Percentiles rank a stretch among this genome's conserved stretches.
Conservation (phyloP, 2,888 invertebrate genomes). For the Hydraecia micacea region DNA sequence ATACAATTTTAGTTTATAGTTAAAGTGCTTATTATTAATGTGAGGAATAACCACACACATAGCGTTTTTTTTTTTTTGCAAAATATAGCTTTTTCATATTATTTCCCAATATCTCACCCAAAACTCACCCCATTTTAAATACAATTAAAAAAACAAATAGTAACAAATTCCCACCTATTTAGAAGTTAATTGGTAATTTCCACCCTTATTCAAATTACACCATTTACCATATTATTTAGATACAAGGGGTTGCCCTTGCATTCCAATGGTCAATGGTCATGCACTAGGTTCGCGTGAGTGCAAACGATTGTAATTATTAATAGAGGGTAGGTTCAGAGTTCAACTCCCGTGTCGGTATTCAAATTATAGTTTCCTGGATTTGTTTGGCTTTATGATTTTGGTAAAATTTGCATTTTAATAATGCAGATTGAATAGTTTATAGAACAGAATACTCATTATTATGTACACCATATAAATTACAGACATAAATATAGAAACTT, state of each 20-base stretch:
- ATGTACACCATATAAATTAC: no score
- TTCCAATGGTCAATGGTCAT: slow-evolving; percentile 76
- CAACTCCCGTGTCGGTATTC: slow-evolving; percentile 67
- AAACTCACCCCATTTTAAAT: slow-evolving; percentile 5
- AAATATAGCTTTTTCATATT: neutral
- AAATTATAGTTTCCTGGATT: slow-evolving; percentile 64
- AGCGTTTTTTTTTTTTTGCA: neutral
- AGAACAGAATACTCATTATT: no score
- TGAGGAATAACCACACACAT: no score
- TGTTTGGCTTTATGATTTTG: slow-evolving; percentile 32
- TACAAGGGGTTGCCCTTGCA: slow-evolving; percentile 69
- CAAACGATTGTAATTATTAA: slow-evolving; percentile 65
- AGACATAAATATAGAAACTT: no score
- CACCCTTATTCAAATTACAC: slow-evolving; percentile 63
- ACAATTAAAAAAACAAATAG: slow-evolving; percentile 53
- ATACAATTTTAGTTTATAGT: neutral
- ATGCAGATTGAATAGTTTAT: no score
- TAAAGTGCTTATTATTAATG: neutral
- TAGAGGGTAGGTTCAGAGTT: slow-evolving; percentile 58
- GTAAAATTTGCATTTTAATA: neutral
- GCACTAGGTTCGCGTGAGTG: slow-evolving; percentile 73
- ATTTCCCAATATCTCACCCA: neutral
- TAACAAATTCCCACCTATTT: slow-evolving; percentile 65
- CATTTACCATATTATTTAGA: slow-evolving; percentile 60
- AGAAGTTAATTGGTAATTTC: slow-evolving; percentile 71